Conservation (phyloP, 2,888 invertebrate species). For the Lasioglossum vierecki region DNA sequence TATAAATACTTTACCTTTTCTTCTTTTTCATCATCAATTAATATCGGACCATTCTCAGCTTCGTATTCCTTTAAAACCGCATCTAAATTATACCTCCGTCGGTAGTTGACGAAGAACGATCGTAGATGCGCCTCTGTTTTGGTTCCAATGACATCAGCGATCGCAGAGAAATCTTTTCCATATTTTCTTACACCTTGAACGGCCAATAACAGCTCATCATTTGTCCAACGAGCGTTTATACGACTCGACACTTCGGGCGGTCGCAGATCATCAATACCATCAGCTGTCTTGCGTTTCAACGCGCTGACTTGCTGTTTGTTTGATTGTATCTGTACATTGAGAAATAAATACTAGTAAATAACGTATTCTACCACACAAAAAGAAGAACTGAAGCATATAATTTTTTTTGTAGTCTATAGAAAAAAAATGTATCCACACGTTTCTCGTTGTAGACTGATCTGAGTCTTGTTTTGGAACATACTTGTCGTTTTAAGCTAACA, state of each 20-base stretch:
- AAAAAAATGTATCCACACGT: slow-evolving; percentile 82
- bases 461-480: slow-evolving; percentile 86
- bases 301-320: slow-evolving; percentile 97
- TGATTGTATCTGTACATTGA: slow-evolving; percentile 91
- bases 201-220: slow-evolving; percentile 95
- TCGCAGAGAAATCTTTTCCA: slow-evolving; percentile 95
- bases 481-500: slow-evolving; percentile 97
- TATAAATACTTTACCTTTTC: slow-evolving; percentile 79
- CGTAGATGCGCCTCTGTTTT: slow-evolving; percentile 97
- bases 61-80: slow-evolving; percentile 94
- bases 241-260: slow-evolving; percentile 88
- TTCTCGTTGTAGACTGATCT: slow-evolving; percentile 32
- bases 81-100: slow-evolving; percentile 95
- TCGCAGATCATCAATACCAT: slow-evolving; percentile 88
- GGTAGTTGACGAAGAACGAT: slow-evolving; percentile 95
- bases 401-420: neutral
- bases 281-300: slow-evolving; percentile 90
- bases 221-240: slow-evolving; percentile 95
- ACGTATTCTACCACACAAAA: neutral
- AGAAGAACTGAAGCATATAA: neutral
- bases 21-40: slow-evolving; percentile 84
- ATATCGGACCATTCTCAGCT: slow-evolving; percentile 88
- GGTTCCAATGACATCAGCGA: slow-evolving; percentile 97
- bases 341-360: slow-evolving; percentile 37
- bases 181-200: slow-evolving; percentile 94